phyloP scores from a whole-genome alignment of 2,797 vertebrate species.

The Pagetopsis macropterus region DNA sequence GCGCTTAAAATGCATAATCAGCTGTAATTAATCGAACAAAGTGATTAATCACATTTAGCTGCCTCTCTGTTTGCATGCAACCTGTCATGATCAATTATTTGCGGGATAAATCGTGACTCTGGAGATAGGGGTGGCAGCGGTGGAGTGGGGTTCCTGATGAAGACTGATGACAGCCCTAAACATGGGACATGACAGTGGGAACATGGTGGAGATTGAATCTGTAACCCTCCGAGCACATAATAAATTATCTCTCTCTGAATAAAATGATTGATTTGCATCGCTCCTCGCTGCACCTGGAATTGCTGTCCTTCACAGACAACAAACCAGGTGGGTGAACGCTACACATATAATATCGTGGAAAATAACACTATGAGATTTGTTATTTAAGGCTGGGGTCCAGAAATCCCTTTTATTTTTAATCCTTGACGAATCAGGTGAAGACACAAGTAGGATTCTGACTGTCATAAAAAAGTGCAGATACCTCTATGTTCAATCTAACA shows the following conservation, averaged over 20 bases:
- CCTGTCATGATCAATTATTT: constrained; percentile 96
- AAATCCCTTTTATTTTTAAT: constrained; percentile 11
- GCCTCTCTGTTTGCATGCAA: constrained; percentile 87
- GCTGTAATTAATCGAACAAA: constrained; percentile 84
- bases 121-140: constrained; percentile 89
- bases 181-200: constrained; percentile 90
- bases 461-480: constrained; percentile 14
- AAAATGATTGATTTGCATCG: constrained; percentile 96
- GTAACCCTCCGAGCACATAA: constrained; percentile 93
- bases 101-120: constrained; percentile 91
- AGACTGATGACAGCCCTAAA: constrained; percentile 93
- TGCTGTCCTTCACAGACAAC: constrained; percentile 76
- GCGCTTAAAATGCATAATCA: constrained; percentile 79
- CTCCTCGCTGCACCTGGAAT: constrained; percentile 86
- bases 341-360: constrained; percentile 40
- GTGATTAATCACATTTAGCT: constrained; percentile 93
- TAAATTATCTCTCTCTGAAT: constrained; percentile 95
- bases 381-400: constrained; percentile 35
- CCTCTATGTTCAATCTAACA: constrained; percentile 29
- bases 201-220: constrained; percentile 91
- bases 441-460: constrained; percentile 21
- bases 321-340: constrained; percentile 39
- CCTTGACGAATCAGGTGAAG: constrained; percentile 20
- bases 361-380: constrained; percentile 42
- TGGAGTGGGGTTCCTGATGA: constrained; percentile 88